Percentiles rank a stretch among this genome's conserved stretches.
These are phyloP conservation scores for Drosophila monieri DNA, from an alignment of 2,888 invertebrate species.

Conservation along the genomic window DNA sequence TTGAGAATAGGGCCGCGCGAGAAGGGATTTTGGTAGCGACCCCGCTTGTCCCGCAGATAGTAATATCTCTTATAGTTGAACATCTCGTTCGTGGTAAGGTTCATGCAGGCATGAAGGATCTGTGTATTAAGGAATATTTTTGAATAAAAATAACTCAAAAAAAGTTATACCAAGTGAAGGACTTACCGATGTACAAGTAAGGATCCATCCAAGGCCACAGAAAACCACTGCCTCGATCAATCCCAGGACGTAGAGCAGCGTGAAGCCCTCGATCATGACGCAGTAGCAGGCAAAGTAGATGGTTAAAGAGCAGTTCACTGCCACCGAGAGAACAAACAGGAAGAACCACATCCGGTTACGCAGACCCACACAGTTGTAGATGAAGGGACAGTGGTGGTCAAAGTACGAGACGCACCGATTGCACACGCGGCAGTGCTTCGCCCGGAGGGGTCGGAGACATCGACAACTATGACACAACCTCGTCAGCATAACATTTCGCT, in stretches of 20 bases:
- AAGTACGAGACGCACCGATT: slow-evolving; percentile 95
- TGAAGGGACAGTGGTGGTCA: slow-evolving; percentile 97
- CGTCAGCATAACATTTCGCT: slow-evolving; percentile 91
- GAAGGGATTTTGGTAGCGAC: slow-evolving; percentile 95
- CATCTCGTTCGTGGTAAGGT: slow-evolving; percentile 97
- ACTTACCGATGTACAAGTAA: slow-evolving; percentile 94
- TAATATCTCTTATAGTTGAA: slow-evolving; percentile 96
- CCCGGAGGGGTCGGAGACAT: slow-evolving; percentile 92
- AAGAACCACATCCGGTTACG: slow-evolving; percentile 97
- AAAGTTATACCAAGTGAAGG: background rate
- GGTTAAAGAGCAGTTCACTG: slow-evolving; percentile 93
- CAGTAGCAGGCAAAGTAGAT: slow-evolving; percentile 95
- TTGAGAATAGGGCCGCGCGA: slow-evolving; percentile 95
- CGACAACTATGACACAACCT: slow-evolving; percentile 96
- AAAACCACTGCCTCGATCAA: slow-evolving; percentile 92
- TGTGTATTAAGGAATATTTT: slow-evolving; percentile 76
- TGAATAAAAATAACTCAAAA: no score
- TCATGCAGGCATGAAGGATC: slow-evolving; percentile 96
- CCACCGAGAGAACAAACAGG: slow-evolving; percentile 93
- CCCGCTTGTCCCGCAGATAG: slow-evolving; percentile 94
- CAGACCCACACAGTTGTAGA: slow-evolving; percentile 96
- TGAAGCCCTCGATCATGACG: slow-evolving; percentile 93
- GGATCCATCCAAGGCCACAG: slow-evolving; percentile 93
- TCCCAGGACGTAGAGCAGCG: slow-evolving; percentile 92
- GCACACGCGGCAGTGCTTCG: slow-evolving; percentile 96